Evolutionary conservation across 2,888 invertebrate genomes (phyloP).

Genomic region (Tholera decimalis): DNA sequence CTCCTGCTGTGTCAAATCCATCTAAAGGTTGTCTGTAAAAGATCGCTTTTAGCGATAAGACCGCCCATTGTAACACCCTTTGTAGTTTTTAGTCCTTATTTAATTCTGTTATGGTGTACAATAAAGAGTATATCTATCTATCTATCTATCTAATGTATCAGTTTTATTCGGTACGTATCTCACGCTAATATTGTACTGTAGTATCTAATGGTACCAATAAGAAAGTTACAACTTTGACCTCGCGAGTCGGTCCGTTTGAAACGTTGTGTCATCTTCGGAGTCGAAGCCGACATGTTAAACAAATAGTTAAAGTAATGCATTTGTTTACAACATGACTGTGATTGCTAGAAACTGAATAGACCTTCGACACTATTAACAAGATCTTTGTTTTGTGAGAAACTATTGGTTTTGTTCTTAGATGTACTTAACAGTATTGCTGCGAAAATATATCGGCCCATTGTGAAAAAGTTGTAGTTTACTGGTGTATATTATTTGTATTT

Average conservation of each 20-base stretch:
- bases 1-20: no score
- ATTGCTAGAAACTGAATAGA: constrained; percentile 5
- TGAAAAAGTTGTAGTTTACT: constrained; percentile 15
- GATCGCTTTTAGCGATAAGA: no score
- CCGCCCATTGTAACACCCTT: no score
- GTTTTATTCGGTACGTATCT: constrained; percentile 28
- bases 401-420: neutral
- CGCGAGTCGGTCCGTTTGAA: constrained; percentile 39
- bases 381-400: neutral
- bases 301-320: constrained; percentile 23
- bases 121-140: no score
- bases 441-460: neutral
- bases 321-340: constrained; percentile 26
- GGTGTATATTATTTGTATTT: neutral
- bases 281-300: constrained; percentile 37
- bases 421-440: neutral
- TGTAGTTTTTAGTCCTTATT: no score
- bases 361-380: constrained; percentile 32
- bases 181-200: constrained; percentile 39
- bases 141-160: constrained; percentile 14
- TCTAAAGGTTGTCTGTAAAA: no score
- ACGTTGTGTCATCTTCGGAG: constrained; percentile 36
- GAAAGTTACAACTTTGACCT: constrained; percentile 36
- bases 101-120: no score
- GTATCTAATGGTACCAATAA: constrained; percentile 35